Evolutionary conservation across 2,888 invertebrate genomes (phyloP), one percentile per base, ranked within the genome.

Genomic region (Pachycephus smyrnensis): DNA sequence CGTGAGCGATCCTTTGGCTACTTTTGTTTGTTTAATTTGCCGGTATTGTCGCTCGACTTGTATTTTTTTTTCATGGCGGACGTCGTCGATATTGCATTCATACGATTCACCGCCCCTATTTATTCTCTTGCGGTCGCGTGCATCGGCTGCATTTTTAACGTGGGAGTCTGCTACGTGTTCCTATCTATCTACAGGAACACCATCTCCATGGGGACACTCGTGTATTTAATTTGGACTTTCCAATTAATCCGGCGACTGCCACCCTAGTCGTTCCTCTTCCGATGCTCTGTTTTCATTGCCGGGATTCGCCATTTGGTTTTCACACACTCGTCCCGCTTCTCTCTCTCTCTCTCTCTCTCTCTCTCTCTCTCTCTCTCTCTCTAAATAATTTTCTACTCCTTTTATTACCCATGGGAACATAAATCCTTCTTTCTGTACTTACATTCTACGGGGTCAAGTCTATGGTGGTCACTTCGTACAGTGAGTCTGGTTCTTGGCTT

Each of bases 1-100:
- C 71, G 71, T 55, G 71, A 31, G 32, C 76, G 81, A 79, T 80
- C 81, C 30, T 78, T 77, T 79, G 82, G 79, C 55, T 40, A 35
- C 77, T 68, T 80, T 84, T 89, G 86, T 89, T 89, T 89, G 88
- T 88, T 88, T 86, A 89, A 89, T 89, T 89, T 88, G 84, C 85
- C 86, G 69, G 86, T 84, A 89, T 89, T 89, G 88, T 89, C 82
- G 80, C 78, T 73, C 77, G 76, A 77, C 78, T 37, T 83, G 78
- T 71, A 71, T 71, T 71, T 71, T 71, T 71, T 31, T 32, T 6
- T 33, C 71, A 31, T 71, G 71, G 71, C 71, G 71, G 31, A 32
- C 71, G 71, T 23, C 71, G 23, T 55, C 55, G 55, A 55, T 55
- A 55, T 55, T 55, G 55, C 55, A 15, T 55, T 55, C 55, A 23